Evolutionary conservation across 2,797 vertebrate genomes (phyloP), one percentile per base, ranked within the genome.

Genomic region (Pelodytes ibericus): DNA sequence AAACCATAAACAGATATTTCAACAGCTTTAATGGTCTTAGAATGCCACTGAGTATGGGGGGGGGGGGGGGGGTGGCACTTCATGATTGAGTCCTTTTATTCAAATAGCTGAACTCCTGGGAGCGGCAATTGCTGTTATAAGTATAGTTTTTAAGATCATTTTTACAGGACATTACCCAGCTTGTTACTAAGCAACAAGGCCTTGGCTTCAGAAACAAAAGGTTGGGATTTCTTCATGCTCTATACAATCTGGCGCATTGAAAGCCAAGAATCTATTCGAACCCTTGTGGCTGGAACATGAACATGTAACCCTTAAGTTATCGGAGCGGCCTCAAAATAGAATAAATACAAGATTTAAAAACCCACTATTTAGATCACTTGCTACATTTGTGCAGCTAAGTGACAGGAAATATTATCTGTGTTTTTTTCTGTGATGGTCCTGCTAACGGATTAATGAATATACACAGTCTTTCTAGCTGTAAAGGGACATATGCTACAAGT

Each of bases 111-210:
- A 20, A 47, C 4, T 47, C 44, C 18, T 2, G 4, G 44, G 4
- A n/a, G 44, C 49, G 6, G 7, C 6, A 24, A 24, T 24, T 24
- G n/a, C 22, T 22, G 49, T 16, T 53, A 16, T 22, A 53, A 22
- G 49, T 7, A 53, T 33, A 13, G 41, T 56, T 69, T 15, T 36
- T 49, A 59, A 69, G n/a, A 61, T 75, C 24, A 60, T 51, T 66
- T 59, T 51, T 66, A 25, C 69, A 39, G 69, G 75, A 49, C 53
- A 71, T 71, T 68, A 60, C 59, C 36, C 57, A 22, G 49, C 29
- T 29, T 78, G 75, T 78, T 78, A 69, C 75, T 72, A 72, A 30
- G 75, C 29, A 78, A 78, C 75, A 49, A 39, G 25, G 61, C 56
- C 59, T 60, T 31, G 15, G 61, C 53, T 66, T 67, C 30, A 9